Evolutionary conservation across 2,113 vertebrate genomes (phyloP).

Genomic region (Tor tambroides): DNA sequence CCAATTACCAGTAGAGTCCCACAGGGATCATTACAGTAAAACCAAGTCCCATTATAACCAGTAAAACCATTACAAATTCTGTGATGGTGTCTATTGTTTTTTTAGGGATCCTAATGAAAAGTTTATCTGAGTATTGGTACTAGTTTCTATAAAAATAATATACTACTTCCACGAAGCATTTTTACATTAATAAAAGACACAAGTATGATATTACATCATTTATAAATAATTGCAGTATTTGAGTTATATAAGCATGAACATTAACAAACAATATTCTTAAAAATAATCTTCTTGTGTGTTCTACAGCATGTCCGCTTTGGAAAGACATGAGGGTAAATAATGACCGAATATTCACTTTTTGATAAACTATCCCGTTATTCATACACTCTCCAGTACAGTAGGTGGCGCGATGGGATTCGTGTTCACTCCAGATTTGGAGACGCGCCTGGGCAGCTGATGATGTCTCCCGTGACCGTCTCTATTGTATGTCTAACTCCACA

Average conservation of each 20-base stretch:
- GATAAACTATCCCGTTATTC: neutral
- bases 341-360: too few species aligned
- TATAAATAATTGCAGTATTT: neutral
- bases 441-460: constrained; percentile 14
- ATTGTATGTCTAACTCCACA: neutral
- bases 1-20: too few species aligned
- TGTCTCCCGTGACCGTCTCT: neutral
- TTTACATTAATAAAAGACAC: neutral
- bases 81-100: too few species aligned
- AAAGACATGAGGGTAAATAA: too few species aligned
- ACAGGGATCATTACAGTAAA: too few species aligned
- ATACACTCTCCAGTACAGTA: constrained; percentile 14
- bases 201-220: neutral
- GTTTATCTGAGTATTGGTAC: neutral
- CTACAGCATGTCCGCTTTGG: too few species aligned
- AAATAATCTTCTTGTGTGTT: too few species aligned
- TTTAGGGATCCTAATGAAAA: neutral
- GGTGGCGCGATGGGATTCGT: neutral
- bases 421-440: neutral
- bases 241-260: too few species aligned
- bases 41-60: too few species aligned
- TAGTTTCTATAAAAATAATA: neutral
- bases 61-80: too few species aligned
- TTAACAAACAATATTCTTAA: too few species aligned
- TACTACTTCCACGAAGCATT: neutral